These are phyloP conservation scores for Acanthisitta chloris DNA, from an alignment of 2,113 vertebrate species.

Conservation along the genomic window DNA sequence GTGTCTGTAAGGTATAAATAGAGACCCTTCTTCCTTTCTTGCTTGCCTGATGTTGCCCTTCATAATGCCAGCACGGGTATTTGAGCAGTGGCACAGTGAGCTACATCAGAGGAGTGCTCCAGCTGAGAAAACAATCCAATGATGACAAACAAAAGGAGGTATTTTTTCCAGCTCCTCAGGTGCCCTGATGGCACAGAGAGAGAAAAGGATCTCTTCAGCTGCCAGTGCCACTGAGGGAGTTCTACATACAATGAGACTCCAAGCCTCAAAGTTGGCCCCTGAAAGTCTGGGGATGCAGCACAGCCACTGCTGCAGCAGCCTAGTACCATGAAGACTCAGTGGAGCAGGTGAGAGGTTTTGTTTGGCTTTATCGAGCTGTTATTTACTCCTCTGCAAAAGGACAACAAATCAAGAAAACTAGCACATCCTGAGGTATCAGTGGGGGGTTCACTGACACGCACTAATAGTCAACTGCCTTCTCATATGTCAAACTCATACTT, in stretches of 20 bases:
- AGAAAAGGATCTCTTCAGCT: not conserved
- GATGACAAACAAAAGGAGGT: rapidly evolving
- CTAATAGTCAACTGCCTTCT: not conserved
- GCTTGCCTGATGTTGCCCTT: not conserved
- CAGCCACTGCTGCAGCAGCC: not conserved
- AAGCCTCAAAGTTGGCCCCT: not conserved
- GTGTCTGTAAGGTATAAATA: not conserved
- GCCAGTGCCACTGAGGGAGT: not conserved
- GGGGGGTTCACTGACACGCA: not conserved
- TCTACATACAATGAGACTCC: rapidly evolving
- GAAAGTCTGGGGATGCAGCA: not conserved
- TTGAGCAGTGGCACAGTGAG: not conserved
- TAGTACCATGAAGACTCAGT: not conserved
- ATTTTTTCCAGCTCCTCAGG: not conserved
- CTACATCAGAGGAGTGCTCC: not conserved
- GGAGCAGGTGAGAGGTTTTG: not conserved
- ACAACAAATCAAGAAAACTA: not conserved
- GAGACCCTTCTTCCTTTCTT: not conserved
- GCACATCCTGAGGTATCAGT: not conserved
- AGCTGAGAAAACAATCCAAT: not conserved
- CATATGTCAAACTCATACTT: not conserved
- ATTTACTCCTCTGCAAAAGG: not conserved
- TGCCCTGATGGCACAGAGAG: not conserved
- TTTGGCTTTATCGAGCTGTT: not conserved
- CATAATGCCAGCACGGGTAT: not conserved